Conservation (phyloP, 2,797 vertebrate genomes). For the Tiaroga cobitis region DNA sequence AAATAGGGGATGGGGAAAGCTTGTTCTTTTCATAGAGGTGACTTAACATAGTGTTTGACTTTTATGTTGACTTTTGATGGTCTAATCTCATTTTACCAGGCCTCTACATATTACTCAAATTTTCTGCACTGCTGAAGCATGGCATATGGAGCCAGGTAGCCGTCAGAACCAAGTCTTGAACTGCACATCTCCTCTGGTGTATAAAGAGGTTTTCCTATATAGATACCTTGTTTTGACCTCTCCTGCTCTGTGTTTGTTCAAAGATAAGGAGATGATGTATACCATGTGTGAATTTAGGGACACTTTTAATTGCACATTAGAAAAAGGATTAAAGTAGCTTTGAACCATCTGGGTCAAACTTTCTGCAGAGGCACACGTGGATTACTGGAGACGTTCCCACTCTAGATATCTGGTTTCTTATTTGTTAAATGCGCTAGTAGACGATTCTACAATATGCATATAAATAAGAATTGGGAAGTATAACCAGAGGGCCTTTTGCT, state of each 20-base stretch:
- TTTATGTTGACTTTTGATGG: constrained; percentile 18
- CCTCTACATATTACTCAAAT: constrained; percentile 35
- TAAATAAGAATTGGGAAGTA: neutral
- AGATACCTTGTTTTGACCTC: constrained; percentile 56
- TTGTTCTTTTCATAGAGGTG: constrained; percentile 18
- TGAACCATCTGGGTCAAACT: constrained; percentile 69
- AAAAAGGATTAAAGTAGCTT: constrained; percentile 72
- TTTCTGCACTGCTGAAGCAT: constrained; percentile 44
- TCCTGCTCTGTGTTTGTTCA: constrained; percentile 45
- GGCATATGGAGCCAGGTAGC: constrained; percentile 35
- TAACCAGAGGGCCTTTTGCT: neutral
- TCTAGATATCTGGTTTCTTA: neutral
- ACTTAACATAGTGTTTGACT: neutral
- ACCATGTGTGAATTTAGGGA: constrained; percentile 56
- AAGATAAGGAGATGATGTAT: constrained; percentile 25
- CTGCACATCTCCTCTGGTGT: constrained; percentile 59
- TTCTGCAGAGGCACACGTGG: constrained; percentile 58
- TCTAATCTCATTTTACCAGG: constrained; percentile 30
- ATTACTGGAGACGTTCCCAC: neutral
- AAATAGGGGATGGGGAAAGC: neutral
- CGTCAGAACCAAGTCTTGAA: constrained; percentile 63
- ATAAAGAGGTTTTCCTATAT: constrained; percentile 47
- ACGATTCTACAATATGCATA: neutral
- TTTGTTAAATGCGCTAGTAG: neutral
- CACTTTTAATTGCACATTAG: constrained; percentile 72